phyloP scores from a whole-genome alignment of 2,888 invertebrate genomes.

The Agrochola litura region DNA sequence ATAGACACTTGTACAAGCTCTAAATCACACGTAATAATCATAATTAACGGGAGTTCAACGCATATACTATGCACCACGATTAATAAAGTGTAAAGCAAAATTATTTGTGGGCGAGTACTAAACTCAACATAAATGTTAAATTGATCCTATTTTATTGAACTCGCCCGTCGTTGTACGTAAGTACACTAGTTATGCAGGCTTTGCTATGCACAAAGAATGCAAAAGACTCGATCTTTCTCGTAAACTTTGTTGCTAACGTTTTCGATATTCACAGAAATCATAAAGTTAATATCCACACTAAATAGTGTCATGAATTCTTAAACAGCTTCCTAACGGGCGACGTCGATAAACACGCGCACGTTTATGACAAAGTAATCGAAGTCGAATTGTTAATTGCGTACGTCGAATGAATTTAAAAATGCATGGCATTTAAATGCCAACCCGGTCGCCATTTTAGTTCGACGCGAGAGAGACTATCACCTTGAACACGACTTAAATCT shows the following conservation, averaged over 20 bases:
- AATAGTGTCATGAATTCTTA: constrained; percentile 78
- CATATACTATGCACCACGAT: constrained; percentile 49
- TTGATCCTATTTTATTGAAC: constrained; percentile 63
- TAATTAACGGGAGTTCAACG: constrained; percentile 56
- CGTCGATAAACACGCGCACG: constrained; percentile 76
- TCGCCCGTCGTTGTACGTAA: constrained; percentile 48
- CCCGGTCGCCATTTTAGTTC: constrained; percentile 87
- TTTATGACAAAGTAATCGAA: constrained; percentile 89
- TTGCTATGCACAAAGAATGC: constrained; percentile 62
- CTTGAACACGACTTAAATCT: constrained; percentile 90
- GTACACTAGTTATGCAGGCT: constrained; percentile 50
- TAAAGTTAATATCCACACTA: constrained; percentile 80
- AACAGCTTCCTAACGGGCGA: constrained; percentile 82
- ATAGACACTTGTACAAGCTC: constrained; percentile 53
- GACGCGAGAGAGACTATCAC: constrained; percentile 88
- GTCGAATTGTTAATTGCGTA: constrained; percentile 88
- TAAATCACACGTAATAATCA: constrained; percentile 60
- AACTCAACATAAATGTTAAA: constrained; percentile 60
- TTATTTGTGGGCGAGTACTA: constrained; percentile 57
- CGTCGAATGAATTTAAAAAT: constrained; percentile 89
- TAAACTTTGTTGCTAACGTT: constrained; percentile 79
- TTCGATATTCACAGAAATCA: constrained; percentile 79
- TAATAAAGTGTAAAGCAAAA: constrained; percentile 61
- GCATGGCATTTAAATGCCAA: constrained; percentile 91
- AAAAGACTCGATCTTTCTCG: constrained; percentile 73